A percentile compares a stretch with the other conserved stretches of the same genome.
phyloP scores from a whole-genome alignment of 2,113 vertebrate species.

The Bos javanicus region DNA sequence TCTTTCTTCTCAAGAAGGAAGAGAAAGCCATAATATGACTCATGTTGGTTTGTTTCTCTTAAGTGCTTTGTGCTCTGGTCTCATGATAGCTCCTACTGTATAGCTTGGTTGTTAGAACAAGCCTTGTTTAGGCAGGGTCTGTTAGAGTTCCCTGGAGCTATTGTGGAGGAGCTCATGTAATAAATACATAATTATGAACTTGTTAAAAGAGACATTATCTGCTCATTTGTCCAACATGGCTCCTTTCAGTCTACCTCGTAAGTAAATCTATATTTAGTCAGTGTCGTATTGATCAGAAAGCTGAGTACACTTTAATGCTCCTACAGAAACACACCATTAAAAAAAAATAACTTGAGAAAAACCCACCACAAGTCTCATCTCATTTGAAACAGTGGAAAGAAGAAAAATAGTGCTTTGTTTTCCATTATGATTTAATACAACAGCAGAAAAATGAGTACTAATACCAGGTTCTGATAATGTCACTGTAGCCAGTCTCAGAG shows the following conservation, averaged over 20 bases:
- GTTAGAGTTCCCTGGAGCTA: slow-evolving; percentile 77
- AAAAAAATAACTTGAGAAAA: slow-evolving; percentile 45
- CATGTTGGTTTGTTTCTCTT: background rate
- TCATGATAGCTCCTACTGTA: slow-evolving; percentile 46
- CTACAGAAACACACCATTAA: slow-evolving; percentile 66
- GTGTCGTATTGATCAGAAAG: slow-evolving; percentile 80
- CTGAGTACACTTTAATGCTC: slow-evolving; percentile 67
- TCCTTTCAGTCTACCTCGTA: slow-evolving; percentile 81
- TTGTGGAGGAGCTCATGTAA: slow-evolving; percentile 73
- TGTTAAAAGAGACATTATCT: slow-evolving; percentile 84
- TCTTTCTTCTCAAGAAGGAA: slow-evolving; percentile 27
- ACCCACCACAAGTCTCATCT: slow-evolving; percentile 45
- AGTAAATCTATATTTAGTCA: slow-evolving; percentile 83
- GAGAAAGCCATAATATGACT: background rate
- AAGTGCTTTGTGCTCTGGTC: background rate
- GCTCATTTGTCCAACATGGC: slow-evolving; percentile 82
- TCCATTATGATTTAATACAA: slow-evolving; percentile 44
- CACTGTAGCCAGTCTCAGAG: background rate
- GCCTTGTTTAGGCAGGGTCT: slow-evolving; percentile 60
- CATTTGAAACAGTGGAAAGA: slow-evolving; percentile 45
- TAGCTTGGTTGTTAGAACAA: slow-evolving; percentile 63
- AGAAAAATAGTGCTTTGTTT: slow-evolving; percentile 30
- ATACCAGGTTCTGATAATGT: background rate
- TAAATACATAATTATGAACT: slow-evolving; percentile 82
- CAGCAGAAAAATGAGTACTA: background rate